Conservation (phyloP, 2,888 invertebrate genomes). For the Tetranychus truncatus region DNA sequence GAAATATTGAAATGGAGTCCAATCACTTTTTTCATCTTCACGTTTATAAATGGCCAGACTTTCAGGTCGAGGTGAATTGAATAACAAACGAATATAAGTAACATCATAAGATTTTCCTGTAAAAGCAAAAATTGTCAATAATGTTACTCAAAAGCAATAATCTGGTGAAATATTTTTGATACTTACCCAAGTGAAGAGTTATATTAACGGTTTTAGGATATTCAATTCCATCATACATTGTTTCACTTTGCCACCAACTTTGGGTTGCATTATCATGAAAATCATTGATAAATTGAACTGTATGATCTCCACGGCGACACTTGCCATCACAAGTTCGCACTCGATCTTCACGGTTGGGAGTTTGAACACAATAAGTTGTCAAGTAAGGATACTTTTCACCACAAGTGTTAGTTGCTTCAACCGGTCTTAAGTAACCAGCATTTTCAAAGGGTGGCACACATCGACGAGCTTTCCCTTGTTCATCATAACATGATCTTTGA, state of each 20-base stretch:
- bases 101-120: constrained; percentile 89
- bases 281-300: constrained; percentile 65
- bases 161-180: background rate
- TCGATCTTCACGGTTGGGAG: constrained; percentile 44
- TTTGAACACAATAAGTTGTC: constrained; percentile 75
- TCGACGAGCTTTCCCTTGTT: background rate
- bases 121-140: constrained; percentile 29
- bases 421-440: constrained; percentile 69
- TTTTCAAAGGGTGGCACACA: constrained; percentile 93
- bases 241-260: constrained; percentile 96
- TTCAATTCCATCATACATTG: constrained; percentile 81
- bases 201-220: constrained; percentile 80
- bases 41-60: constrained; percentile 90
- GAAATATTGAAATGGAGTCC: constrained; percentile 79
- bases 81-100: constrained; percentile 80
- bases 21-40: constrained; percentile 50
- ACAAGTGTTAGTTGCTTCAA: constrained; percentile 90
- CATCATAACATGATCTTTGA: constrained; percentile 2
- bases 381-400: constrained; percentile 44
- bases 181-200: constrained; percentile 59
- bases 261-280: constrained; percentile 70
- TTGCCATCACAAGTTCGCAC: background rate
- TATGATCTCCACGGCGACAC: constrained; percentile 36
- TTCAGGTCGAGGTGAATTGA: constrained; percentile 87
- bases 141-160: constrained; percentile 11